Conservation (phyloP, 35 echinoderm and acorn worm genomes). For the Lytechinus variegatus region DNA sequence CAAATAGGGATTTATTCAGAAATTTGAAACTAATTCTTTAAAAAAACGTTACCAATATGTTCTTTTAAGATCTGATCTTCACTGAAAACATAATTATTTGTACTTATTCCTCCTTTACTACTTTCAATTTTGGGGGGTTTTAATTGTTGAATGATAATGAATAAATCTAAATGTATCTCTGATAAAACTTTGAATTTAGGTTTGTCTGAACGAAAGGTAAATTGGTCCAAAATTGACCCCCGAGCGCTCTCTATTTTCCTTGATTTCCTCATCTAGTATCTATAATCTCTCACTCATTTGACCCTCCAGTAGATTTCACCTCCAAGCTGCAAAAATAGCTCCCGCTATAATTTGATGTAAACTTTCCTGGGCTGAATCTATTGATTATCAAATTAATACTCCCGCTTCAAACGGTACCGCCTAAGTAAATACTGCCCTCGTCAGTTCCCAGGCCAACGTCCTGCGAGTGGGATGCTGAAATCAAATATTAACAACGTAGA, state of each 20-base stretch:
- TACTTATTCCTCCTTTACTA: too few relatives aligned
- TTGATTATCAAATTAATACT: conserved; percentile 21
- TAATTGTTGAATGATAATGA: too few relatives aligned
- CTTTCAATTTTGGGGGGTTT: too few relatives aligned
- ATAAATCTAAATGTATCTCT: too few relatives aligned
- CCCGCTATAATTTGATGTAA: not conserved
- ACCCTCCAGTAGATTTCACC: not conserved
- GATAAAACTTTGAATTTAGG: too few relatives aligned
- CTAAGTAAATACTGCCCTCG: not conserved
- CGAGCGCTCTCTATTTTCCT: not conserved
- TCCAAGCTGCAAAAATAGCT: conserved; percentile 10
- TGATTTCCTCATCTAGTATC: not conserved
- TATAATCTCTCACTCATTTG: not conserved
- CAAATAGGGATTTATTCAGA: too few relatives aligned
- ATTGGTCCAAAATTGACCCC: not conserved
- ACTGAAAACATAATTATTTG: too few relatives aligned
- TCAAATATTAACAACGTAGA: not conserved
- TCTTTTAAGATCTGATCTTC: too few relatives aligned
- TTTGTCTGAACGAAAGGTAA: not conserved
- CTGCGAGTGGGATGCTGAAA: not conserved
- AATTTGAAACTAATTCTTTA: too few relatives aligned
- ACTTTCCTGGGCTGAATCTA: not conserved
- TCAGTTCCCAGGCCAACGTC: not conserved
- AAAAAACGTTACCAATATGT: too few relatives aligned
- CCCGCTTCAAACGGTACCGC: not conserved